Percentiles rank a stretch among this genome's conserved stretches.
phyloP scores from a whole-genome alignment of 2,797 vertebrate species.

The Macropodus opercularis region DNA sequence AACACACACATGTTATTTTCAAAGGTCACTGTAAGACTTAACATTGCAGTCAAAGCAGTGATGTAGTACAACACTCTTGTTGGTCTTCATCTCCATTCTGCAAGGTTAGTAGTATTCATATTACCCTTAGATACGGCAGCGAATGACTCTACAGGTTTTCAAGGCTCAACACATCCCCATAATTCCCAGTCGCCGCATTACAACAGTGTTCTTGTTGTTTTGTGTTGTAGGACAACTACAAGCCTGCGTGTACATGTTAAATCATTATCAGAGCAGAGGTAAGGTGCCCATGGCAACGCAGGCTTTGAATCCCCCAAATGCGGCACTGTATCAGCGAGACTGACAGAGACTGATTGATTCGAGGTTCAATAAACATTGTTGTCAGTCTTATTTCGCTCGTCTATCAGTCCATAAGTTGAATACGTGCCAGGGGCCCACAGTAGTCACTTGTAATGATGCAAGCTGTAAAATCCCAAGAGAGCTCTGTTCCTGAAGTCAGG shows the following conservation, averaged over 20 bases:
- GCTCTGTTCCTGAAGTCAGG: conserved; percentile 17
- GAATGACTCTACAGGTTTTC: conserved; percentile 23
- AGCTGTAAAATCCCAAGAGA: conserved; percentile 32
- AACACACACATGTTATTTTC: conserved; percentile 68
- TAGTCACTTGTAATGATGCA: conserved; percentile 30
- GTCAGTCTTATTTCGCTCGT: conserved; percentile 47
- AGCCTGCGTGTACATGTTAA: conserved; percentile 45
- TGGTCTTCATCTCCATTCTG: conserved; percentile 42
- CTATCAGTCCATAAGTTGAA: conserved; percentile 41
- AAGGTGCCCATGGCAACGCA: conserved; percentile 31
- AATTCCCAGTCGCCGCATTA: conserved; percentile 19
- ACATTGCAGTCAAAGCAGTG: conserved; percentile 62
- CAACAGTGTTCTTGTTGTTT: conserved; percentile 31
- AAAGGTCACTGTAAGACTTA: conserved; percentile 72
- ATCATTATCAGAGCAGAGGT: conserved; percentile 51
- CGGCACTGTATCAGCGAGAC: conserved; percentile 45
- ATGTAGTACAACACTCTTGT: conserved; percentile 55
- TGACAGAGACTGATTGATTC: conserved; percentile 69
- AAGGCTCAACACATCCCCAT: conserved; percentile 26
- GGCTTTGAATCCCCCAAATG: conserved; percentile 38
- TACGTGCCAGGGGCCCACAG: conserved; percentile 30
- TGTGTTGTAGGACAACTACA: conserved; percentile 25
- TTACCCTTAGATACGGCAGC: conserved; percentile 40
- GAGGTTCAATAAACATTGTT: conserved; percentile 53
- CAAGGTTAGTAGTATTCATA: conserved; percentile 45